These are phyloP conservation scores for Orthosia gracilis DNA, from an alignment of 2,888 invertebrate genomes.

Conservation along the genomic window DNA sequence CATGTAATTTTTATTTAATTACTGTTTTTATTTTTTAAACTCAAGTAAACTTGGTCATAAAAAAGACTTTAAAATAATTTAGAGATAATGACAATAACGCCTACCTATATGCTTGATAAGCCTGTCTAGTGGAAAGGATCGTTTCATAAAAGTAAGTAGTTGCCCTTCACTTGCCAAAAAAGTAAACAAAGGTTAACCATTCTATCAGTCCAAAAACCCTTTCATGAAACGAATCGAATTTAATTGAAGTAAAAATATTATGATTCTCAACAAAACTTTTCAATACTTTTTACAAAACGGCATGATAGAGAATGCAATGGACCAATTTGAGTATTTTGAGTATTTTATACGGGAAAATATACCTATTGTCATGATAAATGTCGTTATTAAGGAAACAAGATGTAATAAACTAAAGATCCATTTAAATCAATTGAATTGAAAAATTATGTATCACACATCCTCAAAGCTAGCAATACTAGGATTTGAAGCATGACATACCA, in stretches of 20 bases:
- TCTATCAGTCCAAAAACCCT: slow-evolving; percentile 11
- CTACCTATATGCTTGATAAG: background rate
- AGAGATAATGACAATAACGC: background rate
- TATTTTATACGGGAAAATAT: slow-evolving; percentile 1
- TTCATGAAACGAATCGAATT: slow-evolving; percentile 13
- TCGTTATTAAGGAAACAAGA: background rate
- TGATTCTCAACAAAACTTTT: background rate
- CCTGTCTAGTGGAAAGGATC: background rate
- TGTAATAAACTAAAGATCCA: background rate
- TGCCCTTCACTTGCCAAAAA: slow-evolving; percentile 15
- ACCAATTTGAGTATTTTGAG: too few relatives aligned
- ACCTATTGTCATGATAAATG: slow-evolving; percentile 11
- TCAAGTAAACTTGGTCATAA: too few relatives aligned
- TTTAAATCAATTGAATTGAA: background rate
- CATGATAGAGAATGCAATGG: too few relatives aligned
- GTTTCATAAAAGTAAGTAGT: slow-evolving; percentile 14
- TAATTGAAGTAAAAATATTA: background rate
- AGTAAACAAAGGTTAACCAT: slow-evolving; percentile 9
- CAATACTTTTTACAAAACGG: background rate
- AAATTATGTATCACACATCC: background rate
- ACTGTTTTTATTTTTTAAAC: too few relatives aligned
- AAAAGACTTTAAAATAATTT: too few relatives aligned
- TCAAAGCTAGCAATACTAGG: background rate
- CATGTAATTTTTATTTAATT: too few relatives aligned
- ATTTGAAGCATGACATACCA: background rate